Evolutionary conservation across 2,113 vertebrate species (phyloP), one percentile per base, ranked within the genome.

Genomic region (Willisornis vidua): DNA sequence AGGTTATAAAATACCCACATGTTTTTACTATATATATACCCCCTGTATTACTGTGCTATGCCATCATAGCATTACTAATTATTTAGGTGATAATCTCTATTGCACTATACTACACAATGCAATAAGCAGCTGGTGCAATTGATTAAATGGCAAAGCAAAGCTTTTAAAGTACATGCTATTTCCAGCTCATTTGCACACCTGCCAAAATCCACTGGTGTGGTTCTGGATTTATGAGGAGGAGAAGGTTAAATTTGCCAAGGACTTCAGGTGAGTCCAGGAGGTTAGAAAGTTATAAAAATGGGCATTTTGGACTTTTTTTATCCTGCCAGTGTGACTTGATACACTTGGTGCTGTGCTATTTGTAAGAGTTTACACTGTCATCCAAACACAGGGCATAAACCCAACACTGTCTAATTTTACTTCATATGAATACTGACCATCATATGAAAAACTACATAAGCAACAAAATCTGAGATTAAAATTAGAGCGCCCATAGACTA

Each of bases 71-170:
- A 82, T 70, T 93, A 48, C 95, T 92, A 93, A 95, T 96, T 95
- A 85, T 95, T 95, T 66, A 92, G 87, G 90, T 0, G 90, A 94
- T 97, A 96, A 93, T 94, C 93, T 94, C 87, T 92, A 33, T 82
- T 92, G 83, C 2, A 5, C 65, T 81, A 13, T 4, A 52, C 70
- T 55, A 90, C 82, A 87, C 0, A 0, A 67, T 81, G 45, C 54
- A 95, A 93, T 86, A 93, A 93, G 26, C 91, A 95, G 94, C 85
- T 70, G 80, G 62, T 73, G 54, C 18, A 22, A 82, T 90, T 95
- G 90, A 93, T 85, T 75, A 93, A 94, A 96, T 94, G 65, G 70
- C 83, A 88, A 91, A 94, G 89, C 55, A 94, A 91, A 94, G 76
- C 62, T 90, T 96, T 93, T 70, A 58, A 97, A 90, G 83, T 23